Evolutionary conservation across 2,113 vertebrate genomes (phyloP).

Genomic region (Arvicanthis niloticus): DNA sequence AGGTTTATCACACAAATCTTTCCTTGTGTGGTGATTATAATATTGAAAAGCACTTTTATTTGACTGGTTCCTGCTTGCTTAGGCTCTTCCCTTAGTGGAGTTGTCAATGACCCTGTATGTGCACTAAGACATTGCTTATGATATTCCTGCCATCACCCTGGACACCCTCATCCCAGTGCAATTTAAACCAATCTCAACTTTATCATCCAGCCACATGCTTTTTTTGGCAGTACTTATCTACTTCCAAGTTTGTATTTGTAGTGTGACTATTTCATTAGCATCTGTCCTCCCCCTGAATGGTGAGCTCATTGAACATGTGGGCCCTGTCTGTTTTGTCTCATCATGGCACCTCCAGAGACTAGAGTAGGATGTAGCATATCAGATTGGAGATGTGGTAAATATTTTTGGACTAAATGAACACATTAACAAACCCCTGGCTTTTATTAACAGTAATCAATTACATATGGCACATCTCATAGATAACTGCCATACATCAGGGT

Average conservation of each 20-base stretch:
- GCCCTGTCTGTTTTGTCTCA: neutral
- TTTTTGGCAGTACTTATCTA: neutral
- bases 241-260: constrained; percentile 31
- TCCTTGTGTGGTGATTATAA: neutral
- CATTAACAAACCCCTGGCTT: constrained; percentile 20
- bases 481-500: constrained; percentile 34
- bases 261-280: constrained; percentile 41
- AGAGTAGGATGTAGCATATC: neutral
- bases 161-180: neutral
- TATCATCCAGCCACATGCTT: neutral
- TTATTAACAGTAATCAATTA: constrained; percentile 48
- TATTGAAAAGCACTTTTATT: neutral
- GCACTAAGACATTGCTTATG: neutral
- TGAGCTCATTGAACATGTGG: neutral
- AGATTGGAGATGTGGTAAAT: neutral
- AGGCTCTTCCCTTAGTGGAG: neutral
- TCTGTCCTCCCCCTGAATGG: neutral
- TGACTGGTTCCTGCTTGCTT: neutral
- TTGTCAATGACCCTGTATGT: neutral
- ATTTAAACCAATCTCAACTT: neutral
- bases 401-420: constrained; percentile 29
- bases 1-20: neutral
- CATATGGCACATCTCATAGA: constrained; percentile 23
- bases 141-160: neutral
- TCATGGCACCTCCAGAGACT: neutral